Evolutionary conservation across 2,113 vertebrate genomes (phyloP).

Genomic region (Amia ocellicauda): DNA sequence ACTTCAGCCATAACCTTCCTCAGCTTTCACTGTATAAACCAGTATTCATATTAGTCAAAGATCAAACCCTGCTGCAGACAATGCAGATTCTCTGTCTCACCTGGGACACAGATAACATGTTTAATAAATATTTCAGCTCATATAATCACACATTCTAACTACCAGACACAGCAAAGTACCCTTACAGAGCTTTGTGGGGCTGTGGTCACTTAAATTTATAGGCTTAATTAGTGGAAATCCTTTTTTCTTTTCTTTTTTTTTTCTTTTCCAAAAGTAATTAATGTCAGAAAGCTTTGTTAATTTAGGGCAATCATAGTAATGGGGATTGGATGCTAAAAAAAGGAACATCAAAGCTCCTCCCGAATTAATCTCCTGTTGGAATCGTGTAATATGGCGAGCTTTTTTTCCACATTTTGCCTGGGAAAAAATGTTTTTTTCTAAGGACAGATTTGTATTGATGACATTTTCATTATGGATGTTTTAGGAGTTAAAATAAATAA

Average conservation of each 20-base stretch:
- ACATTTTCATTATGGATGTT: constrained; percentile 14
- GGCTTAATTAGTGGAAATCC: constrained; percentile 58
- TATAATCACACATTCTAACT: constrained; percentile 23
- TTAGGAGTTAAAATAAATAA: constrained; percentile 15
- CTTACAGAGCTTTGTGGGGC: constrained; percentile 40
- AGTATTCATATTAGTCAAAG: constrained; percentile 64
- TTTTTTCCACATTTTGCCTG: constrained; percentile 16
- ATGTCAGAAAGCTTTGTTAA: constrained; percentile 59
- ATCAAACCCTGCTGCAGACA: constrained; percentile 73
- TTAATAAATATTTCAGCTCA: constrained; percentile 70
- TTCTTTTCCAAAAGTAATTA: constrained; percentile 40
- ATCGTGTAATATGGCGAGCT: constrained; percentile 35
- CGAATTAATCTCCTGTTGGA: constrained; percentile 31
- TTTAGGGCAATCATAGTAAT: constrained; percentile 63
- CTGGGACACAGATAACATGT: constrained; percentile 60
- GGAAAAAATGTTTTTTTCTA: constrained; percentile 5
- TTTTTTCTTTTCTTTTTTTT: too few relatives aligned
- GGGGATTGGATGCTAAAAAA: constrained; percentile 58
- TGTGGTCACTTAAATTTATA: constrained; percentile 59
- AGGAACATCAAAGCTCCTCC: constrained; percentile 60
- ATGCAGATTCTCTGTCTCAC: constrained; percentile 58
- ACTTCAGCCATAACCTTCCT: constrained; percentile 73
- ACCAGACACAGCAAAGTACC: constrained; percentile 11
- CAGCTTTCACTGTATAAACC: constrained; percentile 70
- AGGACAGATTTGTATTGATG: constrained; percentile 45